A percentile compares a stretch with the other conserved stretches of the same genome.
phyloP scores from a whole-genome alignment of 2,113 vertebrate genomes.

The Pitta sordida region DNA sequence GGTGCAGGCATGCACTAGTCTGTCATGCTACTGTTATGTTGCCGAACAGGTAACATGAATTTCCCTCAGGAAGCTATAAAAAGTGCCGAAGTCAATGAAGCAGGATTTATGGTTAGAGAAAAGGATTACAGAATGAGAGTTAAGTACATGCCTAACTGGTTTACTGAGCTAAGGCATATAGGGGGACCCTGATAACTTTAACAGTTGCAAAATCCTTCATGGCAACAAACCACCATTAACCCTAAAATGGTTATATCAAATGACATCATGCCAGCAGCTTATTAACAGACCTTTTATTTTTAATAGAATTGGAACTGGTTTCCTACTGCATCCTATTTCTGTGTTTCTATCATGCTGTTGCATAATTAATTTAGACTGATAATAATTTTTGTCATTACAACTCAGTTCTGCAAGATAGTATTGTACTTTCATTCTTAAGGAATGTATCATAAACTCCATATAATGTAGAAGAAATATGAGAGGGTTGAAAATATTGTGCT shows the following conservation, averaged over 20 bases:
- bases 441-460: not conserved
- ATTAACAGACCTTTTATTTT: constrained; percentile 59
- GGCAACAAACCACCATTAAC: constrained; percentile 75
- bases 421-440: not conserved
- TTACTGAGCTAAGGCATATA: constrained; percentile 50
- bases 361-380: constrained; percentile 20
- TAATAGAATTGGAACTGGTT: constrained; percentile 51
- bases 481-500: not conserved
- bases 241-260: constrained; percentile 64
- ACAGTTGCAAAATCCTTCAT: constrained; percentile 61
- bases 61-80: constrained; percentile 54
- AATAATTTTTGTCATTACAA: not conserved
- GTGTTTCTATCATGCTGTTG: not conserved
- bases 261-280: constrained; percentile 52
- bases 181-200: constrained; percentile 39
- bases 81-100: constrained; percentile 69
- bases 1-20: not conserved
- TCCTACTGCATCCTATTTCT: not conserved
- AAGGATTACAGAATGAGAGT: constrained; percentile 34
- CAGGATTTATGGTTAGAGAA: constrained; percentile 42
- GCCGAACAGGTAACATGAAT: constrained; percentile 58
- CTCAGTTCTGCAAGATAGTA: not conserved
- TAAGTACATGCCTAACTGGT: constrained; percentile 51
- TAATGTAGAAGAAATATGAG: not conserved
- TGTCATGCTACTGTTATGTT: constrained; percentile 19